Percentiles rank a stretch among this genome's conserved stretches.
These are phyloP conservation scores for Drosophila recens DNA, from an alignment of 2,888 invertebrate species.

Conservation along the genomic window DNA sequence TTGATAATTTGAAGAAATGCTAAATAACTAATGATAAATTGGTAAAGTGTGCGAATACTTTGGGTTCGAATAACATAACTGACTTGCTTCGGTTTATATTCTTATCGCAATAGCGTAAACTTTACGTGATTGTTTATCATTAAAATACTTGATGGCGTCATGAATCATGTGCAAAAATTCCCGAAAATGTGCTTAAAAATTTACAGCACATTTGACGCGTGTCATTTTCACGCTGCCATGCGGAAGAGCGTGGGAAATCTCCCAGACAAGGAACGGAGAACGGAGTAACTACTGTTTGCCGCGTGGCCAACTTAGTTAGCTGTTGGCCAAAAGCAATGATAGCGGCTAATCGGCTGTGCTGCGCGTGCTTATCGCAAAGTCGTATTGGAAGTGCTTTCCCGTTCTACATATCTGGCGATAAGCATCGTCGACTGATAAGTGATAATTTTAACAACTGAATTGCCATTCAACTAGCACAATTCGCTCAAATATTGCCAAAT, in stretches of 20 bases:
- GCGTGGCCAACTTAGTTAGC: constrained; percentile 32
- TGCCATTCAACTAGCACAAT: constrained; percentile 44
- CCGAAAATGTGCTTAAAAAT: constrained; percentile 43
- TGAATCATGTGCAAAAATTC: constrained; percentile 55
- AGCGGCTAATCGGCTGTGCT: constrained; percentile 15
- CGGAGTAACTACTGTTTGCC: neutral
- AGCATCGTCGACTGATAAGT: constrained; percentile 35
- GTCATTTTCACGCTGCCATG: neutral
- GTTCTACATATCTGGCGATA: constrained; percentile 55
- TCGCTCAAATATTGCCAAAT: constrained; percentile 50
- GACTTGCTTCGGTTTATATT: neutral
- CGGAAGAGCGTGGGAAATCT: constrained; percentile 54
- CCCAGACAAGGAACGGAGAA: neutral
- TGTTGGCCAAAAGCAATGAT: constrained; percentile 18
- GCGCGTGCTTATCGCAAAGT: constrained; percentile 31
- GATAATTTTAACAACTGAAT: constrained; percentile 47
- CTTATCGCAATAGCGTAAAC: constrained; percentile 27
- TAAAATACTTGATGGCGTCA: neutral
- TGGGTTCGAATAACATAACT: constrained; percentile 3
- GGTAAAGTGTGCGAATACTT: constrained; percentile 3
- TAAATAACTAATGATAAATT: constrained; percentile 15
- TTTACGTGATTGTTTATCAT: constrained; percentile 7
- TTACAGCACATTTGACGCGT: constrained; percentile 11
- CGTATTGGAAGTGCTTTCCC: constrained; percentile 27
- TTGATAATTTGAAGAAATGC: constrained; percentile 23